phyloP scores from a whole-genome alignment of 2,113 vertebrate genomes.

The human region GRCh38 chr16:18518001-18518500 shows the following conservation, averaged over 20 bases:
- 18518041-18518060: neutral
- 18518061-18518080: neutral
- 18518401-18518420: neutral
- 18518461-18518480: neutral
- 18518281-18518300: neutral
- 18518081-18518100: neutral
- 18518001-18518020: neutral
- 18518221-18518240: neutral
- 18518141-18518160: neutral
- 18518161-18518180: neutral
- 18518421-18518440: neutral
- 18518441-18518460: neutral
- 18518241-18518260: neutral
- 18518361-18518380: neutral
- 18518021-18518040: neutral
- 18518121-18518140: neutral
- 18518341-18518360: rapidly evolving
- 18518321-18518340: neutral
- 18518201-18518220: neutral
- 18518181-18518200: neutral
- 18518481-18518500: neutral
- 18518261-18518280: neutral
- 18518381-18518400: neutral
- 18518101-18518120: neutral
- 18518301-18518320: rapidly evolving